Evolutionary conservation across 2,888 invertebrate species (phyloP).

Genomic region (Drosophila peninsularis): DNA sequence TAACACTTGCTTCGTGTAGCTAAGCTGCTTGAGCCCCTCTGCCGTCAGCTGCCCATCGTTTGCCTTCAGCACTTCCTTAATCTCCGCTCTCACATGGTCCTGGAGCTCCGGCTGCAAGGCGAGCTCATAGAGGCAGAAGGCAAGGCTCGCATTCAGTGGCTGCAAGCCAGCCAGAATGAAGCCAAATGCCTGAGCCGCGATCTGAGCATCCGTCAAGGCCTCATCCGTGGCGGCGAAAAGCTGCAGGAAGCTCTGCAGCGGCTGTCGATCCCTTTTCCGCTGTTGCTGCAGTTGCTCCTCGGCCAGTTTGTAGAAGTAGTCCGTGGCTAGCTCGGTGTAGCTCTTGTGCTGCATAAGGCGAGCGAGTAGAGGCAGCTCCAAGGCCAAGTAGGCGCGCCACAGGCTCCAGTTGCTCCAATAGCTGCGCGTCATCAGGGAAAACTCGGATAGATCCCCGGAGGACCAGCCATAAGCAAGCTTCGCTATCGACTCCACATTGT

Average conservation of each 20-base stretch:
- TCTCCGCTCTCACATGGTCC: constrained; percentile 69
- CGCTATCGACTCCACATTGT: constrained; percentile 85
- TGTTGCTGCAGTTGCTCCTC: constrained; percentile 66
- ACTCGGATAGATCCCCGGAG: constrained; percentile 82
- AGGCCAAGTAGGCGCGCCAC: constrained; percentile 65
- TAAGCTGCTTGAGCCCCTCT: constrained; percentile 71
- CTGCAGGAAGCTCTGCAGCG: constrained; percentile 86
- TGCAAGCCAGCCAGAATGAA: constrained; percentile 86
- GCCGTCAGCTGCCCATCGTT: constrained; percentile 66
- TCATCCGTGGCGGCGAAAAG: constrained; percentile 83
- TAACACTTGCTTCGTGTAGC: constrained; percentile 77
- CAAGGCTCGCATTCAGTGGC: constrained; percentile 87
- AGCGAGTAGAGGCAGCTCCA: constrained; percentile 71
- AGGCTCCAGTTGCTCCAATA: constrained; percentile 63
- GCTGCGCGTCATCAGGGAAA: constrained; percentile 72
- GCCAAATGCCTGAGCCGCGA: constrained; percentile 83
- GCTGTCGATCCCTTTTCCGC: constrained; percentile 56
- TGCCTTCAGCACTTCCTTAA: constrained; percentile 51
- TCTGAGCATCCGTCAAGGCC: constrained; percentile 67
- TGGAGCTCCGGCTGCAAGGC: constrained; percentile 78
- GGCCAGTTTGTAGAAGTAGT: constrained; percentile 78
- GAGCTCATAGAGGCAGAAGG: constrained; percentile 84
- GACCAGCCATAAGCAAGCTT: constrained; percentile 85
- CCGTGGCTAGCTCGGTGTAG: constrained; percentile 53
- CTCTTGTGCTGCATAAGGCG: constrained; percentile 66